These are phyloP conservation scores for Eubucco bourcierii DNA, from an alignment of 2,113 vertebrate species.

Conservation along the genomic window DNA sequence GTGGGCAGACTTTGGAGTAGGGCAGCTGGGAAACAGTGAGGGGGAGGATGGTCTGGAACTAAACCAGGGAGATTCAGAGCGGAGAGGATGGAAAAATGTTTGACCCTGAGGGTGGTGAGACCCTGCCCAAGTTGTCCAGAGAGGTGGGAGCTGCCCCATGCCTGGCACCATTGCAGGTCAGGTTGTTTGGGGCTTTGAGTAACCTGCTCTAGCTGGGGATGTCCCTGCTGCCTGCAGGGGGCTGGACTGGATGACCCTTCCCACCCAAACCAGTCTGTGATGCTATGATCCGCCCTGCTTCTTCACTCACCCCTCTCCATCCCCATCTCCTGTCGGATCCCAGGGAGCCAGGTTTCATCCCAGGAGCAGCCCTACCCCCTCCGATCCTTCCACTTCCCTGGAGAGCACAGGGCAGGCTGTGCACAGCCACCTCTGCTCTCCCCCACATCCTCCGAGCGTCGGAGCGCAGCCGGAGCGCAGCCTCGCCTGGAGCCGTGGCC, in stretches of 20 bases:
- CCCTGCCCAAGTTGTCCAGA: too few species aligned
- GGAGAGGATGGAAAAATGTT: too few species aligned
- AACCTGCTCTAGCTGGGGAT: too few species aligned
- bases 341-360: rapidly evolving
- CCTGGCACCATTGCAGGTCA: too few species aligned
- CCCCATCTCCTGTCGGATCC: background rate
- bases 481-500: rapidly evolving
- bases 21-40: too few species aligned
- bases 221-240: too few species aligned
- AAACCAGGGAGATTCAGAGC: too few species aligned
- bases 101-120: too few species aligned
- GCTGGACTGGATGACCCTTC: background rate
- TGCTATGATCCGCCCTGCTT: background rate
- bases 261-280: background rate
- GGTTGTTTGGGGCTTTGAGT: too few species aligned
- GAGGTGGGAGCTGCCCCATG: too few species aligned
- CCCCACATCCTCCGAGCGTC: background rate
- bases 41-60: too few species aligned
- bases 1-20: too few species aligned
- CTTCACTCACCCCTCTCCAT: rapidly evolving
- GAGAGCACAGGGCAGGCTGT: background rate
- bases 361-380: background rate
- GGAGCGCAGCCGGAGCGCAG: background rate
- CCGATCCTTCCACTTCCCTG: background rate
- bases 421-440: background rate